Percentiles rank a stretch among this genome's conserved stretches.
phyloP scores from a whole-genome alignment of 2,797 vertebrate species.

The Tokudaia tokunoshimensis region DNA sequence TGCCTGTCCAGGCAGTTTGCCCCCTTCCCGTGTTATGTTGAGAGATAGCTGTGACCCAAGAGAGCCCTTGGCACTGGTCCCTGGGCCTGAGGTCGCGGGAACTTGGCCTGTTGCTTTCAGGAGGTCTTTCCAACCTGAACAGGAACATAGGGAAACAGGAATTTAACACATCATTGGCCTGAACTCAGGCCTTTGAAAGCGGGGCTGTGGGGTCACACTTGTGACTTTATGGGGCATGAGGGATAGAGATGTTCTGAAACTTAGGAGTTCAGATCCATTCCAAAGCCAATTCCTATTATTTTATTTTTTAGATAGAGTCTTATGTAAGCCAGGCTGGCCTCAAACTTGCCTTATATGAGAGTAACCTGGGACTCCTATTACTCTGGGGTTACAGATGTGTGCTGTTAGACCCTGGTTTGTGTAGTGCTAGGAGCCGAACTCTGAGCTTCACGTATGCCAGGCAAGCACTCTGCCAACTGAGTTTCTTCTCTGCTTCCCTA shows the following conservation, averaged over 20 bases:
- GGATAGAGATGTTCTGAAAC: constrained; percentile 31
- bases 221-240: neutral
- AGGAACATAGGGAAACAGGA: constrained; percentile 16
- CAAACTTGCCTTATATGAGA: neutral
- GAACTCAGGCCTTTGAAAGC: constrained; percentile 63
- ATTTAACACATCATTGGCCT: neutral
- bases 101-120: constrained; percentile 15
- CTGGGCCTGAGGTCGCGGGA: constrained; percentile 34
- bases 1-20: constrained; percentile 34
- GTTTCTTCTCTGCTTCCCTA: neutral
- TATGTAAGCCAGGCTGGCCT: neutral
- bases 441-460: neutral
- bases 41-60: constrained; percentile 43
- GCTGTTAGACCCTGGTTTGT: neutral
- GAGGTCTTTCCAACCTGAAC: constrained; percentile 42
- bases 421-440: neutral
- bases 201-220: neutral
- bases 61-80: constrained; percentile 13
- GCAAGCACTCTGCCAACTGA: neutral
- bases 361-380: neutral
- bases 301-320: neutral
- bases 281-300: constrained; percentile 12
- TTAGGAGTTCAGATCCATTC: neutral
- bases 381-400: neutral
- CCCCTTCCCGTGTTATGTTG: constrained; percentile 60